Conservation (phyloP, 2,113 vertebrate genomes). For the Cariama cristata region DNA sequence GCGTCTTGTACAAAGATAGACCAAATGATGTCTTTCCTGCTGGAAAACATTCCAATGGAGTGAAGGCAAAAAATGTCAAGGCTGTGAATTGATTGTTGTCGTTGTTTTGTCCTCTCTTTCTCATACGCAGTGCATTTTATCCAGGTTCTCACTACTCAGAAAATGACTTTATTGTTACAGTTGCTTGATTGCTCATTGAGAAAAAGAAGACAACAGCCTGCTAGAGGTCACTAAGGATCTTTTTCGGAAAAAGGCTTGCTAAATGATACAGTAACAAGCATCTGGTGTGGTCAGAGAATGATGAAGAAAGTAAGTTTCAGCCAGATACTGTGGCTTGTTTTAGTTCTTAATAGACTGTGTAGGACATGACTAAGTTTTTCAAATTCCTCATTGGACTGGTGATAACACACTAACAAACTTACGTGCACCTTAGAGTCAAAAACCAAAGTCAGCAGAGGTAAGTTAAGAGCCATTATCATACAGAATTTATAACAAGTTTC, state of each 20-base stretch:
- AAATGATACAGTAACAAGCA: neutral
- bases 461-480: neutral
- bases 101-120: neutral
- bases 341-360: neutral
- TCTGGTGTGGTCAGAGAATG: neutral
- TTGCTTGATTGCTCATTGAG: neutral
- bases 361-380: neutral
- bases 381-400: neutral
- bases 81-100: neutral
- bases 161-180: slow-evolving; percentile 3
- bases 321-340: neutral
- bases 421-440: neutral
- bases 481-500: neutral
- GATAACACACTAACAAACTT: neutral
- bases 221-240: neutral
- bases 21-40: neutral
- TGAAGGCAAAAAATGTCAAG: neutral
- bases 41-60: neutral
- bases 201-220: neutral
- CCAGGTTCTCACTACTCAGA: neutral
- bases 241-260: neutral
- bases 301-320: neutral
- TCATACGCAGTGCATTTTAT: neutral
- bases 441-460: neutral
- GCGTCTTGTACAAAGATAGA: neutral